Percentiles rank a stretch among this genome's conserved stretches.
phyloP scores from a whole-genome alignment of 2,888 invertebrate genomes.

The Latheticus oryzae region DNA sequence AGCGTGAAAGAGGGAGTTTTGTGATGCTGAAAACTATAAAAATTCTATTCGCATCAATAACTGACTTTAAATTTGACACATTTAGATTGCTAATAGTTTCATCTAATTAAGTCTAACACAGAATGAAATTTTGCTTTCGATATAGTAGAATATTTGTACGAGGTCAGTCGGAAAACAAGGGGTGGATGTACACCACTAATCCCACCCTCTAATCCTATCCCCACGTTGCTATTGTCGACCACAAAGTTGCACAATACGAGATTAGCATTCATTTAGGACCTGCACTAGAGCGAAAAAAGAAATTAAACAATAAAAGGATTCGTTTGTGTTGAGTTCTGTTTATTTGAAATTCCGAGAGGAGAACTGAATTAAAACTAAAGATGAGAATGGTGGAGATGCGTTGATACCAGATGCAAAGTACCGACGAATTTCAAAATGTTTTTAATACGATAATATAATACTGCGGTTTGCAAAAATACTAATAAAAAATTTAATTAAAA shows the following conservation, averaged over 20 bases:
- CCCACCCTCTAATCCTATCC: conserved; percentile 27
- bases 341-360: conserved; percentile 14
- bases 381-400: conserved; percentile 2
- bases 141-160: conserved; percentile 23
- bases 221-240: conserved; percentile 36
- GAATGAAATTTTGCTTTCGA: conserved; percentile 25
- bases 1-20: conserved; percentile 45
- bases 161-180: conserved; percentile 35
- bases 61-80: conserved; percentile 24
- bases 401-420: conserved; percentile 3
- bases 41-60: conserved; percentile 45
- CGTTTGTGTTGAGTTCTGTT: conserved; percentile 16
- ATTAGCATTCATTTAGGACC: conserved; percentile 40
- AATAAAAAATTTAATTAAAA: conserved; percentile 29
- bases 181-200: conserved; percentile 31
- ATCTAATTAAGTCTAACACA: conserved; percentile 19
- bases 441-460: conserved; percentile 7
- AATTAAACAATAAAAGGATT: conserved; percentile 38
- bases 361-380: conserved; percentile 24
- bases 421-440: not conserved
- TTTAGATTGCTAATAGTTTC: conserved; percentile 9
- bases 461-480: not conserved
- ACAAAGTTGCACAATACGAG: conserved; percentile 37
- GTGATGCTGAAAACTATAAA: conserved; percentile 33
- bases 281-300: conserved; percentile 35